Evolutionary conservation across 2,113 vertebrate species (phyloP).

Genomic region (Ammodytes dubius): DNA sequence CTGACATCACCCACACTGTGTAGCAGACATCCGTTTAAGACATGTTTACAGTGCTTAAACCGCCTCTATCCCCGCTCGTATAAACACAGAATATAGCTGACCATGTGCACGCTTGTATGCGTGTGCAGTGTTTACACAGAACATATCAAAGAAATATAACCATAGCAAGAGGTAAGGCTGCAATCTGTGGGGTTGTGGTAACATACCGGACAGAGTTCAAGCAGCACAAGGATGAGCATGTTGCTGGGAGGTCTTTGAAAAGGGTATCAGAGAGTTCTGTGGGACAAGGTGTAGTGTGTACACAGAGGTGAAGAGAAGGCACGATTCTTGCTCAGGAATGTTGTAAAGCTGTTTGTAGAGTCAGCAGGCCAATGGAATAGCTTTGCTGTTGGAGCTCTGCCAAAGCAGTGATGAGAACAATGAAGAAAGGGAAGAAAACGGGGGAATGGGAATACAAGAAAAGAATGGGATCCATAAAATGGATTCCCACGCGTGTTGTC

Average conservation of each 20-base stretch:
- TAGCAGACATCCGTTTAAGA: conserved; percentile 74
- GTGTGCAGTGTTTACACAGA: conserved; percentile 65
- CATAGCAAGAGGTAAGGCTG: conserved; percentile 38
- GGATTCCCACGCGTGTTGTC: conserved; percentile 33
- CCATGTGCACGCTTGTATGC: conserved; percentile 55
- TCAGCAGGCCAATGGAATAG: conserved; percentile 61
- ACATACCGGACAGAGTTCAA: conserved; percentile 21
- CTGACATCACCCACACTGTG: conserved; percentile 72
- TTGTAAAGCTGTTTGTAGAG: conserved; percentile 71
- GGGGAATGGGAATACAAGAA: conserved; percentile 24
- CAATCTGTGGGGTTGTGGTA: conserved; percentile 32
- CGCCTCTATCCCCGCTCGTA: conserved; percentile 49
- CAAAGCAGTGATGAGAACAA: conserved; percentile 36
- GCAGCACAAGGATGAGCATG: conserved; percentile 16
- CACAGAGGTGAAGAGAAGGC: conserved; percentile 63
- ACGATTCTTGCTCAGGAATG: conserved; percentile 57
- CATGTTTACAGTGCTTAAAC: conserved; percentile 73
- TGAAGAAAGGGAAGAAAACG: conserved; percentile 20
- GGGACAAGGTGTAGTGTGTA: conserved; percentile 57
- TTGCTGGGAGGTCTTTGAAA: conserved; percentile 54
- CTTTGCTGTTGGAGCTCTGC: conserved; percentile 50
- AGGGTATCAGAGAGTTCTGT: conserved; percentile 49
- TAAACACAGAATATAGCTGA: conserved; percentile 70
- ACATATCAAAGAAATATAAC: conserved; percentile 53
- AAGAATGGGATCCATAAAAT: conserved; percentile 43